Evolutionary conservation across 2,888 invertebrate genomes (phyloP), one percentile per base, ranked within the genome.

Genomic region (Hetaerina titia): DNA sequence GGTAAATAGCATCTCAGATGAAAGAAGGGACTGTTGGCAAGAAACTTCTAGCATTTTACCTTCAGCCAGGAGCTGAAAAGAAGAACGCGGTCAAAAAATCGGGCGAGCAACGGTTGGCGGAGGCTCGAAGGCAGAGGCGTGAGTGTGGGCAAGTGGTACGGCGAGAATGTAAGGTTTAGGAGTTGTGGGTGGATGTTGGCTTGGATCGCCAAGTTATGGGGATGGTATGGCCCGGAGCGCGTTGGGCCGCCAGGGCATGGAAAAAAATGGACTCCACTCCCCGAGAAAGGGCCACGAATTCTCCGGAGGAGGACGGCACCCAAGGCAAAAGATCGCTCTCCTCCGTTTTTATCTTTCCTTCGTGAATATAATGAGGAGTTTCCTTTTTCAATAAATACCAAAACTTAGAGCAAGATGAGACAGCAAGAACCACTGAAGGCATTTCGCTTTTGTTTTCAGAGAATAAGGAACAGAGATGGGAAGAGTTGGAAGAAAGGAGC

Each of bases 291-390:
- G 45, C 81, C 81, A 81, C 81, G 81, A 81, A 25, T 11, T 31
- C 81, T 81, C 81, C 81, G 4, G 31, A 81, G 81, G 13, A 63
- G 64, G 17, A 90, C 31, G 19, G 22, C 25, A 64, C 90, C 64
- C 64, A 9, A 92, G 69, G 69, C 92, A 57, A 57, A 58, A 57
- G 69, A 81, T 81, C 81, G 31, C 81, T 69, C 69, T 15, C 25
- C 22, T n/a, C 8, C 22, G 25, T 81, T 81, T 81, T 57, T 92
- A 92, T 92, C 56, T 57, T 92, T 60, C 69, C 25, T 56, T 31
- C n/a, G 9, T 11, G 57, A 45, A 56, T 92, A 92, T 92, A 92
- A 92, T 92, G 92, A 92, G 92, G 45, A 92, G 92, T 56, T 31
- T 92, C 92, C 69, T n/a, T 69, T 92, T 56, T 81, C 81, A 81